Conservation (phyloP, 1,140 invertebrate species). For the Camponotus floridanus region DNA sequence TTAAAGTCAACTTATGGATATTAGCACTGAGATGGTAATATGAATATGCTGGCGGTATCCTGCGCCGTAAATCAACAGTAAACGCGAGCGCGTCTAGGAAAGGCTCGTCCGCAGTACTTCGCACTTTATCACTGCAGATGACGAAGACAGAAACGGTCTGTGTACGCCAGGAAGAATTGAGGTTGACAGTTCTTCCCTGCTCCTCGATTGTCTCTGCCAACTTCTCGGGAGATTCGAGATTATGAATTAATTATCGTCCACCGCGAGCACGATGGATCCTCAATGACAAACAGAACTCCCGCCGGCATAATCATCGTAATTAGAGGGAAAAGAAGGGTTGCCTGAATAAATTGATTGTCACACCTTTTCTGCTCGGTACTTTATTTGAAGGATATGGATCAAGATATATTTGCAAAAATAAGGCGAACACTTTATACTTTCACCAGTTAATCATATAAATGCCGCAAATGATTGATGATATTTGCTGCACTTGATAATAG, state of each 20-base stretch:
- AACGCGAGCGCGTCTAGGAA: slow-evolving; percentile 56
- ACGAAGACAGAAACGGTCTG: slow-evolving; percentile 74
- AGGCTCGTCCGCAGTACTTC: slow-evolving; percentile 46
- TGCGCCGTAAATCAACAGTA: slow-evolving; percentile 71
- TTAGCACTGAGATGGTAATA: slow-evolving; percentile 73
- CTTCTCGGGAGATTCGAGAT: slow-evolving; percentile 63
- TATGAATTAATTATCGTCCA: slow-evolving; percentile 73
- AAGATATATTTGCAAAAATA: slow-evolving; percentile 13
- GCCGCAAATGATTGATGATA: slow-evolving; percentile 29
- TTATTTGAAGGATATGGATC: slow-evolving; percentile 21
- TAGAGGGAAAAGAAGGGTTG: slow-evolving; percentile 19
- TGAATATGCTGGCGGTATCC: slow-evolving; percentile 72
- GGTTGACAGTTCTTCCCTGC: slow-evolving; percentile 61
- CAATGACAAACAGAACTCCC: slow-evolving; percentile 63
- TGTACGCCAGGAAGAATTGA: slow-evolving; percentile 71
- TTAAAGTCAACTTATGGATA: slow-evolving; percentile 76
- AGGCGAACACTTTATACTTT: slow-evolving; percentile 15
- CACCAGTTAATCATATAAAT: not conserved
- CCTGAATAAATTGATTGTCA: slow-evolving; percentile 66
- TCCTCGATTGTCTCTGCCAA: slow-evolving; percentile 58
- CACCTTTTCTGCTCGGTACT: slow-evolving; percentile 1
- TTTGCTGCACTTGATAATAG: not conserved
- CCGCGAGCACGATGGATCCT: slow-evolving; percentile 44
- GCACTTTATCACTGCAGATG: slow-evolving; percentile 74
- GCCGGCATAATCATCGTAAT: slow-evolving; percentile 64